Base-by-base conservation (phyloP, 2,113 vertebrate species). In the Oryzias javanicus region DNA sequence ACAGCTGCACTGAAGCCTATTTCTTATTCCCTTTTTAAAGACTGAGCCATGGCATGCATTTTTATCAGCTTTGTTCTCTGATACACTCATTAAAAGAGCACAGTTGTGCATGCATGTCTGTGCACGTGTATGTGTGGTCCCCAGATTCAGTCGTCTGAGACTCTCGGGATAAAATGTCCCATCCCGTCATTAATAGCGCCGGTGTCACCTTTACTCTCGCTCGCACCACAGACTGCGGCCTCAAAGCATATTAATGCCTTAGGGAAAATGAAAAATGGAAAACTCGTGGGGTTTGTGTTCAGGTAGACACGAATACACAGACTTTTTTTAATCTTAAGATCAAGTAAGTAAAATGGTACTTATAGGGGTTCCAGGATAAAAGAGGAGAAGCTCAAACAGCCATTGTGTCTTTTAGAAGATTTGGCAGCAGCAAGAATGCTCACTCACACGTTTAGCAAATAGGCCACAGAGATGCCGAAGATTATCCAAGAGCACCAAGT, bases 1-100 rank as follows among this genome's bases (percentile, higher is more conserved):
- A 67, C 80, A 74, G 62, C 71, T 72, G 54, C 70, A 62, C 72
- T 56, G 65, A 70, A 77, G 52, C 59, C 60, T 62, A 82, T 87
- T 89, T 76, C 78, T 79, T 82, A 88, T 88, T 89, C 87, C 83
- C 81, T 85, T 89, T 88, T 82, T 76, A 88, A 83, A 87, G 71
- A 49, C 76, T 69, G 72, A 51, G 76, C 58, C 79, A 76, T 49
- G 72, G 72, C 49, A 47, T 10, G 74, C 88, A 89, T 92, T 88
- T 86, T 83, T 87, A 90, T 81, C 84, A 85, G 74, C 81, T 86
- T 84, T 86, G 75, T 86, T 79, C 86, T 81, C 59, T 63, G 68
- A 86, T 82, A 78, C 70, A 62, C 72, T 88, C 86, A 88, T 89
- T 86, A 86, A 75, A 83, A 56, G 67, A 80, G 58, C 77, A 74